Percentiles rank a stretch among this genome's conserved stretches.
Conservation (phyloP, 2,888 invertebrate species). For the Eupithecia insigniata region DNA sequence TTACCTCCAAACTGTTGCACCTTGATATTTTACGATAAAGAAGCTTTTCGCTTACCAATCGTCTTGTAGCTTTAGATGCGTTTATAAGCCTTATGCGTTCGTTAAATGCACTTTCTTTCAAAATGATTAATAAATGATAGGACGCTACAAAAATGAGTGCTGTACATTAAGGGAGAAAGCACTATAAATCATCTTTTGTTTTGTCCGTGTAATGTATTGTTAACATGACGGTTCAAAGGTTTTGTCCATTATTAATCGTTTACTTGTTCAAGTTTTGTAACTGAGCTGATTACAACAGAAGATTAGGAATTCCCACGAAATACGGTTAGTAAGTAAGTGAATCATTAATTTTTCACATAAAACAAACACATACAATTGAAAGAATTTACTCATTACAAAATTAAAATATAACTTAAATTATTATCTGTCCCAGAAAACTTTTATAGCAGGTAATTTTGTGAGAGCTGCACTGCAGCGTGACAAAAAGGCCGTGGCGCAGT, state of each 20-base stretch:
- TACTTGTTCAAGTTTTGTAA: slow-evolving; percentile 6
- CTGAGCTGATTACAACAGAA: background rate
- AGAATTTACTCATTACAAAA: no score
- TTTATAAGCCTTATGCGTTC: slow-evolving; percentile 52
- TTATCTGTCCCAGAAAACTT: no score
- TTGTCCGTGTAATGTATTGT: slow-evolving; percentile 56
- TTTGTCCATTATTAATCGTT: slow-evolving; percentile 23
- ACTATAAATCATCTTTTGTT: slow-evolving; percentile 76
- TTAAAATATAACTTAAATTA: no score
- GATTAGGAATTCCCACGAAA: background rate
- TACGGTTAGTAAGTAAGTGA: no score
- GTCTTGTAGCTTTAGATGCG: slow-evolving; percentile 34
- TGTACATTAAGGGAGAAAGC: slow-evolving; percentile 65
- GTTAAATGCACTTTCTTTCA: slow-evolving; percentile 68
- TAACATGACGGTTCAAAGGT: slow-evolving; percentile 30
- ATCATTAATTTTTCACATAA: no score
- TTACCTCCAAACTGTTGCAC: slow-evolving; percentile 14
- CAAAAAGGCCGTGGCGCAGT: no score
- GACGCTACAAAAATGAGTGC: slow-evolving; percentile 59
- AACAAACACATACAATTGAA: no score
- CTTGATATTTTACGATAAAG: slow-evolving; percentile 15
- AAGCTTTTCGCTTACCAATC: slow-evolving; percentile 12
- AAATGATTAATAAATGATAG: slow-evolving; percentile 65
- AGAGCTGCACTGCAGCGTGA: no score
- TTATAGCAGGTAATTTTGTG: no score